These are phyloP conservation scores for Diogma glabrata DNA, from an alignment of 2,888 invertebrate genomes.

Conservation along the genomic window DNA sequence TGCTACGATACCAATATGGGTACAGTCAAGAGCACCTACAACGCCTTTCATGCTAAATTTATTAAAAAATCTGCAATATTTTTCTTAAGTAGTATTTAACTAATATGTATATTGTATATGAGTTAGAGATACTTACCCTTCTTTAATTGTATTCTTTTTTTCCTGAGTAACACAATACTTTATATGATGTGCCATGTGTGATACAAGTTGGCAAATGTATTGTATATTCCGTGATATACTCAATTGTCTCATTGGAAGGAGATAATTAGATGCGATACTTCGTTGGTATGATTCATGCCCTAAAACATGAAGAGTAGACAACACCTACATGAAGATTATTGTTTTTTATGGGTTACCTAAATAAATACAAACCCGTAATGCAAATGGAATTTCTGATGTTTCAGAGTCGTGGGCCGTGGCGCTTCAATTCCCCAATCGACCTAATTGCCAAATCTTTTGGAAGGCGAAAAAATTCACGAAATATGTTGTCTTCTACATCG, in stretches of 20 bases:
- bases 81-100: not conserved
- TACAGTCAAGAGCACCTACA: conserved; percentile 14
- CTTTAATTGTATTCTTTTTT: too few relatives aligned
- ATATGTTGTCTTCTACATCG: too few relatives aligned
- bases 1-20: conserved; percentile 13
- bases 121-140: too few relatives aligned
- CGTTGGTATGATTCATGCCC: conserved; percentile 1
- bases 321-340: not conserved
- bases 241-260: conserved; percentile 3
- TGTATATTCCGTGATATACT: not conserved
- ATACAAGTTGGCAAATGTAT: not conserved
- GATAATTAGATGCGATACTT: not conserved
- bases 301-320: conserved; percentile 1
- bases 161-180: too few relatives aligned
- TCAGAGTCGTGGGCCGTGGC: not conserved
- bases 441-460: not conserved
- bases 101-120: not conserved
- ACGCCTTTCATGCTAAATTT: conserved; percentile 14
- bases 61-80: conserved; percentile 6
- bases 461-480: too few relatives aligned
- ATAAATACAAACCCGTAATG: not conserved
- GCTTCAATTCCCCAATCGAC: not conserved
- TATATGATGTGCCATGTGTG: not conserved
- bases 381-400: not conserved
- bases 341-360: not conserved